Percentiles rank a stretch among this genome's conserved stretches.
These are phyloP conservation scores for Hippopotamus amphibius DNA, from an alignment of 2,113 vertebrate species.

Conservation along the genomic window DNA sequence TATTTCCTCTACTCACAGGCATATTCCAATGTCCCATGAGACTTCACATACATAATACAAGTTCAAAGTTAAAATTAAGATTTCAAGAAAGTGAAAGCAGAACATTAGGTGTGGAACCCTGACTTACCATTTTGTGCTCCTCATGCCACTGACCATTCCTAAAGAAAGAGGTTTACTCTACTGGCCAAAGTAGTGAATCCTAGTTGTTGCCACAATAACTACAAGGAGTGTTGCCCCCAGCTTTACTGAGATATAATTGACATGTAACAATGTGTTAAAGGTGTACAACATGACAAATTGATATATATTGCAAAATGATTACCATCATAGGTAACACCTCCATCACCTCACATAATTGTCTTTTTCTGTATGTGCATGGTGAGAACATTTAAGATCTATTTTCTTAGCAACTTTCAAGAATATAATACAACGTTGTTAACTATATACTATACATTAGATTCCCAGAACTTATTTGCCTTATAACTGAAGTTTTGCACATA, in stretches of 20 bases:
- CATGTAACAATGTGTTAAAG: not conserved
- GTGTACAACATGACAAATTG: not conserved
- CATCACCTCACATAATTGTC: not conserved
- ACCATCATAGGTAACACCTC: not conserved
- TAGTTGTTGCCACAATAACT: not conserved
- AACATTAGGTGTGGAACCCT: not conserved
- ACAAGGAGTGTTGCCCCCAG: fast-evolving
- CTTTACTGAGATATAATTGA: not conserved
- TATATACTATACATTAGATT: not conserved
- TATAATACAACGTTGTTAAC: not conserved
- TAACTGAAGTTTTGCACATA: not conserved
- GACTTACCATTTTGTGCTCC: not conserved
- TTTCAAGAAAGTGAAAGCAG: not conserved
- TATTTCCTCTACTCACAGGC: not conserved
- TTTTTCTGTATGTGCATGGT: not conserved
- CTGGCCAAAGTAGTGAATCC: not conserved
- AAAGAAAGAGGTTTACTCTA: not conserved
- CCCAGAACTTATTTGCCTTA: not conserved
- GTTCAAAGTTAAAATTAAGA: not conserved
- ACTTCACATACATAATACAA: not conserved
- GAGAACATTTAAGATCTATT: not conserved
- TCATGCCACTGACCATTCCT: not conserved
- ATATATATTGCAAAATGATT: not conserved
- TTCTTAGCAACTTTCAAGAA: not conserved
- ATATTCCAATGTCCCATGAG: fast-evolving